phyloP scores from a whole-genome alignment of 2,113 vertebrate genomes.

The Tinamus guttatus region DNA sequence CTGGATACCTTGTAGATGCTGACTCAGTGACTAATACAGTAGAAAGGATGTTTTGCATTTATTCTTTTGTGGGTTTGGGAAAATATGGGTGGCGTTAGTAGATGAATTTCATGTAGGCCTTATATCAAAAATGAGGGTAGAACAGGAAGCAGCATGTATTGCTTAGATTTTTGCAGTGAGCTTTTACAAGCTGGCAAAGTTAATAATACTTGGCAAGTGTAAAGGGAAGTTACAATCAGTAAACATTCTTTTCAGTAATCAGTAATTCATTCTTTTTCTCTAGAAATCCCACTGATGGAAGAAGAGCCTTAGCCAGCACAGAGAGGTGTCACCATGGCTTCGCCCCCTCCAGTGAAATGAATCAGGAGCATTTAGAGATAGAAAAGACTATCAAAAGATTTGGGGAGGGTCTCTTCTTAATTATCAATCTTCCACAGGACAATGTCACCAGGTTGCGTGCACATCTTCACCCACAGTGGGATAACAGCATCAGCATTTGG shows the following conservation, averaged over 20 bases:
- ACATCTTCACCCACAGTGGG: not conserved
- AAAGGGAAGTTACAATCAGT: not conserved
- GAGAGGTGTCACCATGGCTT: not conserved
- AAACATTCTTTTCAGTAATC: not conserved
- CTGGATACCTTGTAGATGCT: not conserved
- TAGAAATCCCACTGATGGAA: constrained; percentile 89
- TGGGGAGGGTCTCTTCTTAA: constrained; percentile 16
- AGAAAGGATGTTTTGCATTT: not conserved
- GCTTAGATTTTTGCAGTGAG: not conserved
- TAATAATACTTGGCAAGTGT: not conserved
- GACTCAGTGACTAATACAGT: not conserved
- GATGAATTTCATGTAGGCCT: not conserved
- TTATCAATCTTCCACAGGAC: not conserved
- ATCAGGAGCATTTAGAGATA: constrained; percentile 40
- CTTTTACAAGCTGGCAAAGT: not conserved
- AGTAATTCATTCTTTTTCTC: constrained; percentile 29
- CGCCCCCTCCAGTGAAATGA: constrained; percentile 12
- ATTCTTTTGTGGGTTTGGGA: not conserved
- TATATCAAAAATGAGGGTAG: not conserved
- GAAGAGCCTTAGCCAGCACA: constrained; percentile 75
- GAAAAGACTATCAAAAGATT: constrained; percentile 54
- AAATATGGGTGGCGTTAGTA: not conserved
- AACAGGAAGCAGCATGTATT: not conserved
- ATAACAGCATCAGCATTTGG: constrained; percentile 18
- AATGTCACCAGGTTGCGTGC: constrained; percentile 24